A percentile compares a stretch with the other conserved stretches of the same genome.
phyloP scores from a whole-genome alignment of 2,888 invertebrate genomes.

The Gastracanthus pulcherrimus region DNA sequence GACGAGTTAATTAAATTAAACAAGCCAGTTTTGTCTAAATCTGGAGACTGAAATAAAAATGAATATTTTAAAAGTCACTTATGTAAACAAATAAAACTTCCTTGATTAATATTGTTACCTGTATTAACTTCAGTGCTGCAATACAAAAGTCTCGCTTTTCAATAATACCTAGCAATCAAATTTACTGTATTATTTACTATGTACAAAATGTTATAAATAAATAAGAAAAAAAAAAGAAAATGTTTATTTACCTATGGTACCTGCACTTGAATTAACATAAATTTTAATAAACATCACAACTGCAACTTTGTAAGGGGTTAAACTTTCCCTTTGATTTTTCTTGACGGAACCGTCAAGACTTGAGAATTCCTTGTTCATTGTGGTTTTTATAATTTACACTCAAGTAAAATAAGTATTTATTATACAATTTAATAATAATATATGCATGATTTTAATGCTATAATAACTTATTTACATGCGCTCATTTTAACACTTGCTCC shows the following conservation, averaged over 20 bases:
- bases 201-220: slow-evolving; percentile 1
- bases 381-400: slow-evolving; percentile 60
- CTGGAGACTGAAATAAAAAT: slow-evolving; percentile 81
- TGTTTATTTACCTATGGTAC: slow-evolving; percentile 77
- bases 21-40: slow-evolving; percentile 85
- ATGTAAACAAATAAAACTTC: neutral
- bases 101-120: slow-evolving; percentile 77
- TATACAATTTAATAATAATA: neutral
- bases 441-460: slow-evolving; percentile 2
- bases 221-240: slow-evolving; percentile 19
- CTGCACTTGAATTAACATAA: slow-evolving; percentile 82
- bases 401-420: slow-evolving; percentile 7
- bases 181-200: slow-evolving; percentile 36
- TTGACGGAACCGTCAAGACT: slow-evolving; percentile 73
- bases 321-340: slow-evolving; percentile 79
- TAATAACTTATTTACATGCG: neutral
- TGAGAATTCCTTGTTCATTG: slow-evolving; percentile 74
- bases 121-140: slow-evolving; percentile 87
- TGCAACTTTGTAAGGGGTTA: slow-evolving; percentile 90
- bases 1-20: slow-evolving; percentile 83
- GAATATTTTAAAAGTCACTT: neutral
- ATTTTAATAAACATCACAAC: slow-evolving; percentile 87
- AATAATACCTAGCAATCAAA: slow-evolving; percentile 64
- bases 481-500: neutral
- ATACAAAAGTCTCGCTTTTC: slow-evolving; percentile 89